Conservation (phyloP, 2,797 vertebrate genomes). For the Glossophaga mutica region DNA sequence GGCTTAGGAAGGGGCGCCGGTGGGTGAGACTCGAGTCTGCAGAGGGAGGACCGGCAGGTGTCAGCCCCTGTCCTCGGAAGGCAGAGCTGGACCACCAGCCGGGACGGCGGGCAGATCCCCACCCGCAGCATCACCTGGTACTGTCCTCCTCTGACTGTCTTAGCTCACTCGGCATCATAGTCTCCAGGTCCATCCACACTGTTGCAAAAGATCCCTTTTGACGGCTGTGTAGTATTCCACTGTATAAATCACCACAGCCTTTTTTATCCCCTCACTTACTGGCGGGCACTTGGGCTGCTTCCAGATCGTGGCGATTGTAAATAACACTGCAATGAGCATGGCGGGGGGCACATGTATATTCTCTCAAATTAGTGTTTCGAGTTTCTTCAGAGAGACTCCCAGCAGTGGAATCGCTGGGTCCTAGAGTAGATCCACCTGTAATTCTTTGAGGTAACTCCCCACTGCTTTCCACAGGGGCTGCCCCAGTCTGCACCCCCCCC, state of each 20-base stretch:
- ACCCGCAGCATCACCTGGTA: rapidly evolving
- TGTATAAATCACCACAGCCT: background rate
- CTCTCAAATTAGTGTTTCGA: rapidly evolving
- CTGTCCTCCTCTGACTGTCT: background rate
- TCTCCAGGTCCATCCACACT: background rate
- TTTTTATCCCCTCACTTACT: background rate
- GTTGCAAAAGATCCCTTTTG: rapidly evolving
- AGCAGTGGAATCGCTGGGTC: too few relatives aligned
- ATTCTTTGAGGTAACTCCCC: background rate
- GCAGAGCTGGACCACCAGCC: background rate
- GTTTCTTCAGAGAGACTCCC: too few relatives aligned
- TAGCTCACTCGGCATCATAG: background rate
- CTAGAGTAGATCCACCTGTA: background rate
- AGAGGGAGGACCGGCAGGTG: background rate
- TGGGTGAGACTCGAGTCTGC: rapidly evolving
- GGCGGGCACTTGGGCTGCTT: too few relatives aligned
- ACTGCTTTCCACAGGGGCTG: background rate
- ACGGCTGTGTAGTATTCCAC: background rate
- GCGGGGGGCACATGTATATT: background rate
- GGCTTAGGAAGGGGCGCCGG: background rate
- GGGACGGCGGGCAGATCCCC: rapidly evolving
- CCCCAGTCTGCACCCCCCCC: background rate
- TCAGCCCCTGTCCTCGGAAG: rapidly evolving
- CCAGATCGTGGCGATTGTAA: background rate
- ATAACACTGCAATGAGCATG: background rate